Percentiles rank a stretch among this genome's conserved stretches.
phyloP scores from a whole-genome alignment of 2,797 vertebrate species.

The Onychomys leucogaster region DNA sequence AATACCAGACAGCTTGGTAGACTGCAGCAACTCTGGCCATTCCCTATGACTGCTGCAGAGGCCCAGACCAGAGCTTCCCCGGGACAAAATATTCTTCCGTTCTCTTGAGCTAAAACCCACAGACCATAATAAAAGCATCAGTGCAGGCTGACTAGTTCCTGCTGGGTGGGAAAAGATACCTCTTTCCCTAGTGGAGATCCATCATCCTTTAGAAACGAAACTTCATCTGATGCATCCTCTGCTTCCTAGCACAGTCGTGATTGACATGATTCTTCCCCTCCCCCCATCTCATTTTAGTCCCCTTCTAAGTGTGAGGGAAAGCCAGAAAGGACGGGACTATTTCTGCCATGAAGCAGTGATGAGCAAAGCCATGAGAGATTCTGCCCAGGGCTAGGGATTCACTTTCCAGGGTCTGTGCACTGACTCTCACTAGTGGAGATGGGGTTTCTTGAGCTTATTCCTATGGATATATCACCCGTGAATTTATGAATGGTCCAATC shows the following conservation, averaged over 20 bases:
- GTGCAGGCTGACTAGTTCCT: conserved; percentile 77
- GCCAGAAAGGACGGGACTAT: not conserved
- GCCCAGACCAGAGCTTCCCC: conserved; percentile 85
- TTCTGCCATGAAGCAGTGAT: not conserved
- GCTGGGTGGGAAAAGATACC: conserved; percentile 77
- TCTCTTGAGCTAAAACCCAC: conserved; percentile 88
- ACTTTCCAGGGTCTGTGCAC: not conserved
- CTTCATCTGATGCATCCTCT: not conserved
- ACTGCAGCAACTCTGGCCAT: conserved; percentile 90
- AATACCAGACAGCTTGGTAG: conserved; percentile 91
- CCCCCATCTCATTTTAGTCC: conserved; percentile 45
- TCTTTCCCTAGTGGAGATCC: conserved; percentile 71
- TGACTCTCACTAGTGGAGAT: fast-evolving
- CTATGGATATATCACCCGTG: not conserved
- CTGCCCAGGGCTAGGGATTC: not conserved
- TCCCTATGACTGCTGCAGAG: conserved; percentile 79
- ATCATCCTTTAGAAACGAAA: conserved; percentile 73
- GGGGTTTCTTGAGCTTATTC: not conserved
- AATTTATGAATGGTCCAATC: not conserved
- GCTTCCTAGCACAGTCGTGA: not conserved
- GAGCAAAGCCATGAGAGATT: not conserved
- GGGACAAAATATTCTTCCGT: conserved; percentile 88
- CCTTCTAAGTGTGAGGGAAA: not conserved
- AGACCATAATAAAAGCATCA: conserved; percentile 87
- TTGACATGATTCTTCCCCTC: not conserved